phyloP scores from a whole-genome alignment of 2,113 vertebrate species.

The Varanus salvator region DNA sequence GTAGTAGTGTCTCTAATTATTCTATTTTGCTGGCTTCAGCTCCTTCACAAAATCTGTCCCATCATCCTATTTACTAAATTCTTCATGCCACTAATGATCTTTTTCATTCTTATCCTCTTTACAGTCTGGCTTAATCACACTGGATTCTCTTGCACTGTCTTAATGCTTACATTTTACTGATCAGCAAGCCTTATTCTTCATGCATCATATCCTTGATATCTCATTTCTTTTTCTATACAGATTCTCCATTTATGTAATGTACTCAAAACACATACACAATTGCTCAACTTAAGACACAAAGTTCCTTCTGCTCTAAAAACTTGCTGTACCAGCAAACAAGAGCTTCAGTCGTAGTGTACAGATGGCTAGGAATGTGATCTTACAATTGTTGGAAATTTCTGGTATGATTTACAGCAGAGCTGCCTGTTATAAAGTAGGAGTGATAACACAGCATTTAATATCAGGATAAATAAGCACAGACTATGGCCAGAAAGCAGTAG shows the following conservation, averaged over 20 bases:
- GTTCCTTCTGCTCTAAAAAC: background rate
- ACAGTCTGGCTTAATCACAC: background rate
- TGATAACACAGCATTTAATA: too few relatives aligned
- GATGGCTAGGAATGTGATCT: background rate
- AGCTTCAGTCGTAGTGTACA: background rate
- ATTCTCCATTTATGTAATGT: background rate
- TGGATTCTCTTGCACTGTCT: background rate
- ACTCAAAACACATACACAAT: background rate
- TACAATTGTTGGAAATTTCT: background rate
- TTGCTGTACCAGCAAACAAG: background rate
- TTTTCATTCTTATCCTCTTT: constrained; percentile 19
- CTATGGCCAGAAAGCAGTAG: too few relatives aligned
- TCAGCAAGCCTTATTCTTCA: background rate
- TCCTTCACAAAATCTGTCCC: constrained; percentile 43
- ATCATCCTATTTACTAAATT: constrained; percentile 19
- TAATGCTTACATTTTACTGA: constrained; percentile 5
- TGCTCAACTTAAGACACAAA: background rate
- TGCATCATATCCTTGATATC: background rate
- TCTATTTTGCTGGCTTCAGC: constrained; percentile 4
- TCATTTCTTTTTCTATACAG: constrained; percentile 28
- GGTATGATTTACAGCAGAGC: too few relatives aligned
- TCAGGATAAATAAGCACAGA: too few relatives aligned
- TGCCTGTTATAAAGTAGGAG: too few relatives aligned
- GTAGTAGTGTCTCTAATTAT: constrained; percentile 12
- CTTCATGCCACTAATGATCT: constrained; percentile 27